phyloP scores from a whole-genome alignment of 2,797 vertebrate species.

The Propithecus deckenii region DNA sequence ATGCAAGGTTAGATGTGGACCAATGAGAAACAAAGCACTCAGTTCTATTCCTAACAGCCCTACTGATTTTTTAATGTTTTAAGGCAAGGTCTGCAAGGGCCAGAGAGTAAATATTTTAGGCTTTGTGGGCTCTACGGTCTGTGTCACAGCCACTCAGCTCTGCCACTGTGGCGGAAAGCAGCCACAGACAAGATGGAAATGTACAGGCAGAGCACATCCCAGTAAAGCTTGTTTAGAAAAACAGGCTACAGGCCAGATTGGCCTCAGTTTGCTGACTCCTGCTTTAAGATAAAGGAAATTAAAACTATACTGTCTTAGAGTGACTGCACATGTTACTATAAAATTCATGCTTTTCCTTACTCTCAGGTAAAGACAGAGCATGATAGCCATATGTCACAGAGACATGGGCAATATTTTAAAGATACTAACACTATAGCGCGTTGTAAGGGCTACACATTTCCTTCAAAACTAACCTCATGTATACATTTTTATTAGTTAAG shows the following conservation, averaged over 20 bases:
- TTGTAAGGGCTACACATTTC: conserved; percentile 57
- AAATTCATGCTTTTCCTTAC: conserved; percentile 20
- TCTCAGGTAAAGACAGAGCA: neutral
- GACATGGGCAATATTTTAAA: conserved; percentile 42
- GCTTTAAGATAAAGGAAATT: conserved; percentile 41
- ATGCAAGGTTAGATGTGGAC: neutral
- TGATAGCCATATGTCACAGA: conserved; percentile 27
- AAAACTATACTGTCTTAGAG: neutral
- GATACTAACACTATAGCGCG: conserved; percentile 38
- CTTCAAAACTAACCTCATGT: conserved; percentile 63
- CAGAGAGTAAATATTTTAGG: neutral
- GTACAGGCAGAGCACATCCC: neutral
- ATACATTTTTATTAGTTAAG: conserved; percentile 76
- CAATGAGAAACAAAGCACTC: neutral
- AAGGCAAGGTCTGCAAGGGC: neutral
- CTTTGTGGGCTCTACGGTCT: neutral
- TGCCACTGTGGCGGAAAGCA: neutral
- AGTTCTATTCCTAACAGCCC: neutral
- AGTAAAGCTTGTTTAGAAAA: conserved; percentile 42
- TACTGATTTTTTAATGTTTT: neutral
- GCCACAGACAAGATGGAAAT: neutral
- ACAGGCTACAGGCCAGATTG: neutral
- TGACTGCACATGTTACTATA: neutral
- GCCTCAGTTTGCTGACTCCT: neutral
- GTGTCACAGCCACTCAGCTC: neutral